phyloP scores from a whole-genome alignment of 2,113 vertebrate genomes.

The Mola mola region DNA sequence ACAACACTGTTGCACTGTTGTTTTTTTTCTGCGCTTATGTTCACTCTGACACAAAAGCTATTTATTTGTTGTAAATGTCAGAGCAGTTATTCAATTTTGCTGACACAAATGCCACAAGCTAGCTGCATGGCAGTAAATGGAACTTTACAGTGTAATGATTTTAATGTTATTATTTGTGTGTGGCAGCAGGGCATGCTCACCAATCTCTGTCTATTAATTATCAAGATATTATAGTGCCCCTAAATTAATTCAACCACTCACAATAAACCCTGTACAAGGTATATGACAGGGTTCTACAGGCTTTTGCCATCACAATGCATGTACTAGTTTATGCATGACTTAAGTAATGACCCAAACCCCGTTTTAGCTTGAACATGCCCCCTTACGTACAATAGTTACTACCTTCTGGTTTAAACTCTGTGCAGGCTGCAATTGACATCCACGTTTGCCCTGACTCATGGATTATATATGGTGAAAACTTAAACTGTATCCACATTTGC shows the following conservation, averaged over 20 bases:
- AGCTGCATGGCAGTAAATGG: not conserved
- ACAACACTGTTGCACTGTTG: fast-evolving
- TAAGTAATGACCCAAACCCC: no score
- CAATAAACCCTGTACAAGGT: not conserved
- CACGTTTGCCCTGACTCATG: no score
- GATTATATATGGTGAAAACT: no score
- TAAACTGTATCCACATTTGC: no score
- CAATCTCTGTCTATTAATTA: not conserved
- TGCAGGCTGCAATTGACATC: not conserved
- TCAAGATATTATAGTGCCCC: not conserved
- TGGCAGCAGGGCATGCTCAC: not conserved
- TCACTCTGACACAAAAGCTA: slow-evolving; percentile 16
- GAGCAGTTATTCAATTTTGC: slow-evolving; percentile 40
- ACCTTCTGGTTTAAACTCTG: not conserved
- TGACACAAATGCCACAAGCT: slow-evolving; percentile 47
- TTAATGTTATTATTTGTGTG: slow-evolving; percentile 10
- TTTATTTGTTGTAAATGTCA: slow-evolving; percentile 52
- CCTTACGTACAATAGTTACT: not conserved
- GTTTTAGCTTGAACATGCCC: not conserved
- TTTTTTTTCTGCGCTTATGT: not conserved
- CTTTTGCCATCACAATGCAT: not conserved
- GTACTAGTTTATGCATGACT: not conserved
- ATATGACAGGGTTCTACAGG: not conserved
- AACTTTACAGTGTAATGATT: slow-evolving; percentile 3
- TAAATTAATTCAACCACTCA: not conserved